Conservation (phyloP, 2,113 vertebrate species). For the Misgurnus mizolepis region DNA sequence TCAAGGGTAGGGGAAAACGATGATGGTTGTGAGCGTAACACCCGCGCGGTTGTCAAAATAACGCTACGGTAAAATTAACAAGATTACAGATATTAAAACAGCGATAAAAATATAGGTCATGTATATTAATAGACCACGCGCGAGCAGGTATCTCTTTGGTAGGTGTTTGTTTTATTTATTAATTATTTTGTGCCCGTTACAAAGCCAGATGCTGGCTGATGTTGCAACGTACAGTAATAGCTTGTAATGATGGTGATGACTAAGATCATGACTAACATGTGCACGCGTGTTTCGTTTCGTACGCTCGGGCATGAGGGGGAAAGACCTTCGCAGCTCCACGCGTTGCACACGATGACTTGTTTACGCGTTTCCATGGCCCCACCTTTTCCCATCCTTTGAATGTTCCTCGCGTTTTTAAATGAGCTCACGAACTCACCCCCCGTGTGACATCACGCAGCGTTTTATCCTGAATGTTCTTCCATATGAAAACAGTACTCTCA, state of each 20-base stretch:
- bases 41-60: constrained; percentile 1
- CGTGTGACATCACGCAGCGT: constrained; percentile 68
- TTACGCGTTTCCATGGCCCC: constrained; percentile 72
- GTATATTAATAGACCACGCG: constrained; percentile 5
- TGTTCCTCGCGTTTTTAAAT: constrained; percentile 54
- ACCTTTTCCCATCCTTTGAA: constrained; percentile 63
- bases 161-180: background rate
- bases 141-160: background rate
- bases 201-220: constrained; percentile 18
- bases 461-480: constrained; percentile 60
- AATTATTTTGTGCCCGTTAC: background rate
- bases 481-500: constrained; percentile 52
- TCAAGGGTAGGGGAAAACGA: constrained; percentile 25
- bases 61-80: background rate
- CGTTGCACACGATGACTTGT: constrained; percentile 74
- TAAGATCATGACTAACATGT: constrained; percentile 38
- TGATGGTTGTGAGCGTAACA: background rate
- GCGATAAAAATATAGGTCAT: background rate
- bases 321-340: constrained; percentile 28
- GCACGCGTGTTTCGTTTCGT: constrained; percentile 31
- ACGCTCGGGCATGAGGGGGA: constrained; percentile 1
- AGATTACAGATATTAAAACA: background rate
- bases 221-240: constrained; percentile 23
- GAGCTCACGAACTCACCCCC: constrained; percentile 48
- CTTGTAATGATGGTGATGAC: constrained; percentile 1